Conservation (phyloP, 2,797 vertebrate species). For the Pseudochromis fuscus region DNA sequence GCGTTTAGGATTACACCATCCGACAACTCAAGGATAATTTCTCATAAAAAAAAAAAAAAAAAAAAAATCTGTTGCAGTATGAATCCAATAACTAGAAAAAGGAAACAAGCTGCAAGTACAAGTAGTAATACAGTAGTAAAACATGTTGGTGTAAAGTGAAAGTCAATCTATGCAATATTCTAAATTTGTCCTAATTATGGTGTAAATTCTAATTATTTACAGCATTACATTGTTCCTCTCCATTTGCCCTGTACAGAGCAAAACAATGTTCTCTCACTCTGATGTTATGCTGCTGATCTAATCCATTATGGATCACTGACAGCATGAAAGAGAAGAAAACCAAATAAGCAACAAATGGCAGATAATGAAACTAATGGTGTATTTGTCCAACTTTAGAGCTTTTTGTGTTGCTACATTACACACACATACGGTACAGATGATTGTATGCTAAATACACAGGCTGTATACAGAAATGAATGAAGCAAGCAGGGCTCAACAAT, state of each 20-base stretch:
- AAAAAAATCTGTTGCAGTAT: constrained; percentile 3
- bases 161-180: background rate
- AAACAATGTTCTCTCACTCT: background rate
- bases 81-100: constrained; percentile 12
- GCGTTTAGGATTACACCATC: constrained; percentile 25
- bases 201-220: background rate
- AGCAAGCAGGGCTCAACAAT: too few relatives aligned
- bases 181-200: background rate
- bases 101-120: constrained; percentile 3
- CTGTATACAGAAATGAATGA: too few relatives aligned
- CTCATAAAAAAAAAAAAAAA: constrained; percentile 12
- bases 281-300: background rate
- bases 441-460: too few relatives aligned
- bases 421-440: background rate
- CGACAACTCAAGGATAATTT: constrained; percentile 11
- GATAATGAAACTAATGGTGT: background rate
- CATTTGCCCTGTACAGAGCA: background rate
- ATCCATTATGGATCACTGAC: background rate
- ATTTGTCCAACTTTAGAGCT: background rate
- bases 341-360: background rate
- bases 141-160: background rate
- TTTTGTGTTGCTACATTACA: constrained; percentile 1
- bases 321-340: background rate
- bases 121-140: constrained; percentile 1
- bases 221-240: constrained; percentile 7